A percentile compares a stretch with the other conserved stretches of the same genome.
These are phyloP conservation scores for Drosophila navojoa DNA, from an alignment of 1,140 invertebrate species.

Conservation along the genomic window DNA sequence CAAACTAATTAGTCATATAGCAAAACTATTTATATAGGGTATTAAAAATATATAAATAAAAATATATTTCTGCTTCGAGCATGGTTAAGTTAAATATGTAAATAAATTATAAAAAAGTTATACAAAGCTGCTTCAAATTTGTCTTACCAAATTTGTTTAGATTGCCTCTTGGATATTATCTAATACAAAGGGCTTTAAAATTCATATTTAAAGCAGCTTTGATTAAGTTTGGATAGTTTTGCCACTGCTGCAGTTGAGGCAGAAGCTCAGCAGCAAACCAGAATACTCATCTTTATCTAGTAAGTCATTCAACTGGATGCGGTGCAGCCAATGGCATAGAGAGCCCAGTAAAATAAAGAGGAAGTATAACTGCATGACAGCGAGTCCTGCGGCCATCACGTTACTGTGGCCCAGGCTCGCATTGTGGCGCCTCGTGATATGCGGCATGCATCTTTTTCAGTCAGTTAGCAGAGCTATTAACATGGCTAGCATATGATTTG, in stretches of 20 bases:
- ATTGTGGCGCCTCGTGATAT: not conserved
- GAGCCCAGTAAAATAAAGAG: slow-evolving; percentile 5
- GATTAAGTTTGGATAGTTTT: no score
- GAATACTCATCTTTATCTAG: not conserved
- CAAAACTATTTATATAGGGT: no score
- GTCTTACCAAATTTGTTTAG: no score
- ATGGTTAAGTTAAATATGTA: slow-evolving; percentile 35
- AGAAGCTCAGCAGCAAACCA: not conserved
- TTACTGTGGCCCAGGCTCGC: slow-evolving; percentile 30
- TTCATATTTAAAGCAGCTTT: no score
- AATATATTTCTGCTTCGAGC: not conserved
- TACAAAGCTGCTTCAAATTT: no score
- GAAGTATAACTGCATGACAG: slow-evolving; percentile 13
- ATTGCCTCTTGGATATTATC: no score
- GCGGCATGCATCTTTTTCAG: slow-evolving; percentile 31
- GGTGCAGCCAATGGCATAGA: slow-evolving; percentile 16
- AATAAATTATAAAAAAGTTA: no score
- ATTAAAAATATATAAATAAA: no score
- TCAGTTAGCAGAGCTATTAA: slow-evolving; percentile 36
- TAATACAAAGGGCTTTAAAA: no score
- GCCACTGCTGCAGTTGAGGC: no score
- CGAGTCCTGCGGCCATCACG: slow-evolving; percentile 29
- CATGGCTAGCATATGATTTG: no score
- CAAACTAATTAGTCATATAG: no score
- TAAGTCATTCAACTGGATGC: not conserved